Percentiles rank a stretch among this genome's conserved stretches.
Conservation (phyloP, 2,888 invertebrate species). For the Drosophila neutralis region DNA sequence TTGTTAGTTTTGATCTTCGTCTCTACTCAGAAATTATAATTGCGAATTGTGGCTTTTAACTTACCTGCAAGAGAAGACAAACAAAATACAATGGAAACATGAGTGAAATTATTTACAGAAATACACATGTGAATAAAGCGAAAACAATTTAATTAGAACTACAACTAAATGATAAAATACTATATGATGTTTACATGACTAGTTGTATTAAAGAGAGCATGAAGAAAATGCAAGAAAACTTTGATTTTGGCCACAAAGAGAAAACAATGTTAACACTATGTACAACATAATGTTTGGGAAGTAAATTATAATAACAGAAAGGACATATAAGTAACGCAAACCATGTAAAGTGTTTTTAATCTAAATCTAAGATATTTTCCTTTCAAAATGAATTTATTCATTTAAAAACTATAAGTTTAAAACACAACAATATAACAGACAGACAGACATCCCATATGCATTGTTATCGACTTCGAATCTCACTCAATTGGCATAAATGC, state of each 20-base stretch:
- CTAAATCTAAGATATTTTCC: not conserved
- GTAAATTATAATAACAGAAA: not conserved
- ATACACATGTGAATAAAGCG: not conserved
- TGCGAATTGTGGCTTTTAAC: conserved; percentile 24
- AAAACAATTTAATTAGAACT: not conserved
- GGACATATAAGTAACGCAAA: no score
- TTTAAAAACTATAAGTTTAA: not conserved
- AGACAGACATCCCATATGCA: not conserved
- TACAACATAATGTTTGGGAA: not conserved
- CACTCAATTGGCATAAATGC: conserved; percentile 13
- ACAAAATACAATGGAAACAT: conserved; percentile 14
- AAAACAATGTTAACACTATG: not conserved
- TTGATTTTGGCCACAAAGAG: not conserved
- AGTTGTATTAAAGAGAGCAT: not conserved
- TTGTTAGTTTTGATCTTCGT: conserved; percentile 11
- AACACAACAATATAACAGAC: not conserved
- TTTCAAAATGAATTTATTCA: not conserved
- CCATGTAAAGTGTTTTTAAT: not conserved
- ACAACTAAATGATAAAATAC: not conserved
- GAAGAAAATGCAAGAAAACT: not conserved
- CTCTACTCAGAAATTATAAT: conserved; percentile 10
- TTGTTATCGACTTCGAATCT: conserved; percentile 6
- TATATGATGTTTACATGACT: no score
- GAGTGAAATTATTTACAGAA: conserved; percentile 13
- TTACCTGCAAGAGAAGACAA: conserved; percentile 43